Conservation (phyloP, 1,140 invertebrate genomes). For the Adoxophyes honmai region DNA sequence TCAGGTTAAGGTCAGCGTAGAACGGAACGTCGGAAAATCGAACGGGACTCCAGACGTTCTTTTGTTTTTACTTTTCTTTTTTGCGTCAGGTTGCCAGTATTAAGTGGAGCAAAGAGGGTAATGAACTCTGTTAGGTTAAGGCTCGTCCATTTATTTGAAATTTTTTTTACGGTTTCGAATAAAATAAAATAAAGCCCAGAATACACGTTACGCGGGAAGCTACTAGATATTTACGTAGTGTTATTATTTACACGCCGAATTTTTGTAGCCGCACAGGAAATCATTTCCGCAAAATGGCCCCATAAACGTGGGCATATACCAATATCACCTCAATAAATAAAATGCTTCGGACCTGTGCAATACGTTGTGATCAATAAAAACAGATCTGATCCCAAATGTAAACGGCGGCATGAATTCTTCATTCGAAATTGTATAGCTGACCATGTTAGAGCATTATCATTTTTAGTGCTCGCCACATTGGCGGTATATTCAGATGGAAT, state of each 20-base stretch:
- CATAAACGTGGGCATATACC: conserved; percentile 5
- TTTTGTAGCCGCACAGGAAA: conserved; percentile 20
- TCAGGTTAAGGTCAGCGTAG: conserved; percentile 62
- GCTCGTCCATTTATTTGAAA: no score
- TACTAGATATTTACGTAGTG: no score
- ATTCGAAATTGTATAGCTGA: conserved; percentile 69
- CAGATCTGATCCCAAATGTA: conserved; percentile 63
- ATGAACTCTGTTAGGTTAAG: no score
- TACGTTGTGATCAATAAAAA: conserved; percentile 66
- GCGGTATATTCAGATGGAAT: conserved; percentile 72
- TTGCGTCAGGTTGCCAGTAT: background rate
- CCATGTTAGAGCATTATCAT: conserved; percentile 74
- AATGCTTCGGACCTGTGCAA: conserved; percentile 51
- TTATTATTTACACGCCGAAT: background rate
- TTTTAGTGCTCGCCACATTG: conserved; percentile 74
- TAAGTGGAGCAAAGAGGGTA: no score
- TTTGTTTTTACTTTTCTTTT: background rate
- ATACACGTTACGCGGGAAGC: no score
- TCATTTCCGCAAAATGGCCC: conserved; percentile 41
- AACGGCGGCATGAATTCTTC: conserved; percentile 71
- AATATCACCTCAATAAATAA: conserved; percentile 60
- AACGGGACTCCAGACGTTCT: background rate
- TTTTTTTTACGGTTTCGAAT: no score
- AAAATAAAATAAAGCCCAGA: no score
- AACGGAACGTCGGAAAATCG: background rate